phyloP scores from a whole-genome alignment of 2,888 invertebrate genomes.

The Omphaloscelis lunosa region DNA sequence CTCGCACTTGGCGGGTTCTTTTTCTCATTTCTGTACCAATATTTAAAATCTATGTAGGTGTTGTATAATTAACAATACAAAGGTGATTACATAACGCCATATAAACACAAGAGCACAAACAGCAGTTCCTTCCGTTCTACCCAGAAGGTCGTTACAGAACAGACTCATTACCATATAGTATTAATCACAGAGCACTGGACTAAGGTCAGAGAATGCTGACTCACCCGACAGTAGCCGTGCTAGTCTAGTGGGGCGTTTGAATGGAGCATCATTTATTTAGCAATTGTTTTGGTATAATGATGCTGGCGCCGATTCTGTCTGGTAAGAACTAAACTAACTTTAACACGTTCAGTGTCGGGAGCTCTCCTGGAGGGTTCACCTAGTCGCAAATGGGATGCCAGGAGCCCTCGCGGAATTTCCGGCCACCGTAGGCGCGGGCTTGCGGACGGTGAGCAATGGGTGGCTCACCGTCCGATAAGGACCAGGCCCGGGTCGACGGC shows the following conservation, averaged over 20 bases:
- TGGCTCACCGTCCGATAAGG: too few species aligned
- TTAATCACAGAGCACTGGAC: conserved; percentile 61
- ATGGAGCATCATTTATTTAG: conserved; percentile 28
- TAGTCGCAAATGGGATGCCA: too few species aligned
- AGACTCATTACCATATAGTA: conserved; percentile 65
- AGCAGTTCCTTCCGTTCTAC: conserved; percentile 63
- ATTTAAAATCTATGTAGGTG: not conserved
- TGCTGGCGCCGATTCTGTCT: conserved; percentile 25
- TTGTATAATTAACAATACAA: conserved; percentile 18
- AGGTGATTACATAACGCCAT: conserved; percentile 47
- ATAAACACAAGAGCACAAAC: conserved; percentile 33
- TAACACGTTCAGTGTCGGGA: not conserved
- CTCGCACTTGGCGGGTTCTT: too few species aligned
- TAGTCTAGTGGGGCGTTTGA: conserved; percentile 40
- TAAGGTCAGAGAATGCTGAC: conserved; percentile 67
- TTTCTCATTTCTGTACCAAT: not conserved
- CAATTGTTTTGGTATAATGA: conserved; percentile 46
- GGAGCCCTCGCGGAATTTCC: too few species aligned
- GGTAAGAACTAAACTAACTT: conserved; percentile 8
- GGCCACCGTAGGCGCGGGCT: too few species aligned
- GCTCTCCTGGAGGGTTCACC: too few species aligned
- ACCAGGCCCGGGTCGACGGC: too few species aligned
- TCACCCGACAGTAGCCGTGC: conserved; percentile 32
- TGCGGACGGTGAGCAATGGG: too few species aligned
- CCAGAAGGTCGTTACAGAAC: conserved; percentile 67